Evolutionary conservation across 2,113 vertebrate genomes (phyloP), one percentile per base, ranked within the genome.

Genomic region (Scomber colias): DNA sequence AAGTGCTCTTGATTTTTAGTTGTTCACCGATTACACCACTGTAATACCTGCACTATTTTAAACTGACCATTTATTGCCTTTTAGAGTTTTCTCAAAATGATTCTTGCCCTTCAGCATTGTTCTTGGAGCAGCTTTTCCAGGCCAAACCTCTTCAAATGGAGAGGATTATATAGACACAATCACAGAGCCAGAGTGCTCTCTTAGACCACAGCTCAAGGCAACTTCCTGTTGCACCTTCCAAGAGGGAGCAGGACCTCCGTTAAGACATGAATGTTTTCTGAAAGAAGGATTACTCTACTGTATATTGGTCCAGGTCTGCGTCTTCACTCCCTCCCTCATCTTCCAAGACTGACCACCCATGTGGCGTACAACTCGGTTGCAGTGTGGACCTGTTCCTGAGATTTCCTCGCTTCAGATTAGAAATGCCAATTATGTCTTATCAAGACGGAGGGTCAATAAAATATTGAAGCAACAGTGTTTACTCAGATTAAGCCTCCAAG

Each of bases 391-490:
- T 73, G 77, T 71, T 86, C 75, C 79, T 30, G 84, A 81, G 82
- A 89, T 85, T 90, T 71, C 65, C 84, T 73, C 19, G 51, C 53
- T 79, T 68, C 87, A 86, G 90, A 93, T 94, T 89, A 91, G 89
- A 90, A 90, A 92, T 86, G 82, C 81, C 90, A 92, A 91, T 93
- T 89, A 92, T 88, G 79, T 88, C 74, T 93, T 94, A 93, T 93
- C 90, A 87, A 89, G 84, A 86, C 83, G n/a, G 79, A 79, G 72
- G 87, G 86, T 91, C 91, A 92, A 91, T 93, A 87, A 91, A 85
- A 92, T 93, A 92, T 93, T 90, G 92, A 92, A 90, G 89, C 82
- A 90, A 92, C 90, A 90, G 82, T 92, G 91, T 92, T 92, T 89
- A 91, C 83, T 87, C 85, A 83, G 85, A 93, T 93, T 93, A 92